Base-by-base conservation (phyloP, 2,113 vertebrate genomes). In the Ophiodon elongatus region DNA sequence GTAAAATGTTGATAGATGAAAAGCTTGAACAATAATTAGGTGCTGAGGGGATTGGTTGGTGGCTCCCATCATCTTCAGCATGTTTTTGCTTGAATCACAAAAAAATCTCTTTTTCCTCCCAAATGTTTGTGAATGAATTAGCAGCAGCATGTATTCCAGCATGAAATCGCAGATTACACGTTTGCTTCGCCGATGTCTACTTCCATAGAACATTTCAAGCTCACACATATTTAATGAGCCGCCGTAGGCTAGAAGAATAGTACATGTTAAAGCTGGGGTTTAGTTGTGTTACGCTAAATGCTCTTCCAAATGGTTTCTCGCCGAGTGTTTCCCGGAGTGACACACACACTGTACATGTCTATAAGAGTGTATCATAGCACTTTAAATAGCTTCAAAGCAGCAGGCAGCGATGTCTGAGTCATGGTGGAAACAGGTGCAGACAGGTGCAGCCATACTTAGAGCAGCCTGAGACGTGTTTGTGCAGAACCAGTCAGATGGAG, bases 381-480 rank as follows among this genome's bases (percentile, higher is more conserved):
- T 57, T 68, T 71, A 83, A 71, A 75, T 76, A 71, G 9, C 39
- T 75, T 71, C 62, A 65, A 56, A 76, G 71, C 27, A 70, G 62
- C 54, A 43, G 47, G 31, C 72, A 39, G 47, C 43, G 33, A 25
- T 50, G 41, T 50, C 14, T 71, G 76, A 67, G n/a, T 62, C 65
- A 52, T 82, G 66, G 75, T 43, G 75, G 50, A 57, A 80, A 84
- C 45, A 70, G 41, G 52, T 69, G 66, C 60, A 39, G 85, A 70
- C 78, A 76, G 74, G 65, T 79, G 74, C 74, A 89, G 74, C 37
- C 13, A 27, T 60, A 89, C 73, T 63, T 15, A 41, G 23, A 81
- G 31, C 25, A 73, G 68, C 50, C 27, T 47, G 64, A 73, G 80
- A 89, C 15, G 29, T 75, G 76, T 80, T 57, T 27, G 76, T 60